phyloP scores from a whole-genome alignment of 2,797 vertebrate species.

The Lateolabrax maculatus region DNA sequence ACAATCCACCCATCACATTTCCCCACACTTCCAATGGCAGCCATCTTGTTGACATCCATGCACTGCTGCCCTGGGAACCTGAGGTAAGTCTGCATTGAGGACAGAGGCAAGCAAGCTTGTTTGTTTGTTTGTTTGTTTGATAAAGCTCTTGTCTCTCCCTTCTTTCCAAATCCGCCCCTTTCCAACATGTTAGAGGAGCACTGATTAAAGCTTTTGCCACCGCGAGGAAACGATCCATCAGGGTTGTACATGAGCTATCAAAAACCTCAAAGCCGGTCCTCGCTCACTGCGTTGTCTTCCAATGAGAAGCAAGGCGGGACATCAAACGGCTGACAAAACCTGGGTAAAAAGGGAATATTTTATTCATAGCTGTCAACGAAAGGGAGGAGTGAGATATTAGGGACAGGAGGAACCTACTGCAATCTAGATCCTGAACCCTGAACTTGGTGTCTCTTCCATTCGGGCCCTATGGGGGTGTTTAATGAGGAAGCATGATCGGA shows the following conservation, averaged over 20 bases:
- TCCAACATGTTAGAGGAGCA: slow-evolving; percentile 30
- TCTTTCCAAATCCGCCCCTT: slow-evolving; percentile 20
- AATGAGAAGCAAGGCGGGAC: slow-evolving; percentile 50
- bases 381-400: slow-evolving; percentile 35
- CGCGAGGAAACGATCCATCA: slow-evolving; percentile 59
- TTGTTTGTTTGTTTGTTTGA: slow-evolving; percentile 40
- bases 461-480: slow-evolving; percentile 5
- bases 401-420: slow-evolving; percentile 34
- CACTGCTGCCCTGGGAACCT: slow-evolving; percentile 9
- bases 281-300: slow-evolving; percentile 68
- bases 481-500: slow-evolving; percentile 56
- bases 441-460: slow-evolving; percentile 27
- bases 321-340: slow-evolving; percentile 75
- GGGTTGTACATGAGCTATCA: slow-evolving; percentile 54
- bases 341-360: slow-evolving; percentile 69
- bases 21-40: slow-evolving; percentile 25
- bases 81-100: neutral
- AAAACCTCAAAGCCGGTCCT: slow-evolving; percentile 58
- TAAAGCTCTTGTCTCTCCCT: slow-evolving; percentile 19
- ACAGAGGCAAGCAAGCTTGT: slow-evolving; percentile 42
- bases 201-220: slow-evolving; percentile 69
- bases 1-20: slow-evolving; percentile 39
- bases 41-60: slow-evolving; percentile 45
- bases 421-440: slow-evolving; percentile 43
- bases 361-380: slow-evolving; percentile 63